Conservation (phyloP, 2,888 invertebrate species). For the Mycalesis mineus region DNA sequence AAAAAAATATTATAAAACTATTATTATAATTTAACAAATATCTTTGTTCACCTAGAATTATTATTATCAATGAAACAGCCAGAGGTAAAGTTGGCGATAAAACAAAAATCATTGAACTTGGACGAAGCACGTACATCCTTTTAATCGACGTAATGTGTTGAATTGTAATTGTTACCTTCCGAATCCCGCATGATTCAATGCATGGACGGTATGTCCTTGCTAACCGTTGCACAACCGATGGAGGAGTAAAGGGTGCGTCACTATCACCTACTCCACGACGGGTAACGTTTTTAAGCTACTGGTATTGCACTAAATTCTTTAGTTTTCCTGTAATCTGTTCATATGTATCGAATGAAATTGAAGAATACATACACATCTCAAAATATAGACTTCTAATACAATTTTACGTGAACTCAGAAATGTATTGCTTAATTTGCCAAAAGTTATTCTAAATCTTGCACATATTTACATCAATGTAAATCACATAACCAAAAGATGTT, state of each 20-base stretch:
- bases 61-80: conserved; percentile 15
- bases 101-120: conserved; percentile 31
- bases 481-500: too few relatives aligned
- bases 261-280: conserved; percentile 39
- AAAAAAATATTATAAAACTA: too few relatives aligned
- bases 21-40: neutral
- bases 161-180: conserved; percentile 31
- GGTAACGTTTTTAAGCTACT: conserved; percentile 54
- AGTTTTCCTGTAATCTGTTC: too few relatives aligned
- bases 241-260: conserved; percentile 52
- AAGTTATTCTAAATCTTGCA: too few relatives aligned
- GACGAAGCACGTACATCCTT: conserved; percentile 30
- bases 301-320: conserved; percentile 40
- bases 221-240: conserved; percentile 45
- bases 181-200: conserved; percentile 36
- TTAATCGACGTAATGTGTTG: conserved; percentile 30
- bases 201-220: conserved; percentile 50
- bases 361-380: too few relatives aligned
- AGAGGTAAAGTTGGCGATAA: conserved; percentile 19
- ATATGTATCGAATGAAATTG: too few relatives aligned
- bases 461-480: too few relatives aligned
- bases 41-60: conserved; percentile 4
- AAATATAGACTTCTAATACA: too few relatives aligned
- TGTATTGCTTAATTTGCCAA: too few relatives aligned
- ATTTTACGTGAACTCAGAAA: too few relatives aligned